Evolutionary conservation across 1,140 invertebrate genomes (phyloP).

Genomic region (Helicoverpa armigera): DNA sequence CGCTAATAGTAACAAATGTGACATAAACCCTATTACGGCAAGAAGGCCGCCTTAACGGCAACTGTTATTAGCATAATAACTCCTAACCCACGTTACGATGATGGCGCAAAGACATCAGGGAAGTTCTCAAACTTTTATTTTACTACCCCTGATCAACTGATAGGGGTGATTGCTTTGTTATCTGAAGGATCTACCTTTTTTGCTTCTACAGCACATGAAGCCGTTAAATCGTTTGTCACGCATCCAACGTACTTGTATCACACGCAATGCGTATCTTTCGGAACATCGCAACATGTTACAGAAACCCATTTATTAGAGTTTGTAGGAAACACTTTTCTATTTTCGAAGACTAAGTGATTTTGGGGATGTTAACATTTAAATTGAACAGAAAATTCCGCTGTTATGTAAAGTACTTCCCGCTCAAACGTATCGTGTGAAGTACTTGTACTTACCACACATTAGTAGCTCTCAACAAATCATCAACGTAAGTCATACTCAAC

Average conservation of each 20-base stretch:
- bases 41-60: conserved; percentile 7
- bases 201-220: conserved; percentile 14
- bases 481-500: conserved; percentile 27
- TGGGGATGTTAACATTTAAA: too few relatives aligned
- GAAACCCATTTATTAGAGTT: not conserved
- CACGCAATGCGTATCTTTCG: conserved; percentile 23
- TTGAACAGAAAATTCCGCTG: too few relatives aligned
- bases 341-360: too few relatives aligned
- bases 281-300: not conserved
- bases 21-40: conserved; percentile 20
- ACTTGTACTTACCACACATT: not conserved
- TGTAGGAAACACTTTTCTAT: too few relatives aligned
- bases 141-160: conserved; percentile 33
- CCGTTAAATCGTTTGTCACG: conserved; percentile 19
- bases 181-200: conserved; percentile 13
- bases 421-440: not conserved
- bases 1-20: conserved; percentile 31
- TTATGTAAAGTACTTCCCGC: not conserved
- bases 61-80: conserved; percentile 40
- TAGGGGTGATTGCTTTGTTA: conserved; percentile 32
- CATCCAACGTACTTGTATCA: not conserved
- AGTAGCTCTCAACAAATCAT: conserved; percentile 28
- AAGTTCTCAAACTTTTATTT: conserved; percentile 26
- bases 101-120: conserved; percentile 1
- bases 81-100: conserved; percentile 14